Evolutionary conservation across 1,140 invertebrate genomes (phyloP), one percentile per base, ranked within the genome.

Genomic region (Pseudomyrmex cubaensis): DNA sequence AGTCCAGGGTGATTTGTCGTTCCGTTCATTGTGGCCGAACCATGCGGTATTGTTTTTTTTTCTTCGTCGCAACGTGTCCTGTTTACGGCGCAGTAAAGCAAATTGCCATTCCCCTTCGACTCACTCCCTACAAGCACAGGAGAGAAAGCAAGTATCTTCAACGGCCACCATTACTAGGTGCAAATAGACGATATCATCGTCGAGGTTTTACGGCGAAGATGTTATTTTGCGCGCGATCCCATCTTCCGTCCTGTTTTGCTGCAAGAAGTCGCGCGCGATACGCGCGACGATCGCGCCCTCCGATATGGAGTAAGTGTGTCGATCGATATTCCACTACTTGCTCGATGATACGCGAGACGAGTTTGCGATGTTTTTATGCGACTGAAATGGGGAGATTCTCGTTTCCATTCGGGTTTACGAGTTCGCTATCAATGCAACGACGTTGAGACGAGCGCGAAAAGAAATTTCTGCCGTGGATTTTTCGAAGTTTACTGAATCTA

Each of bases 401-500:
- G 74, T 76, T 56, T 76, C 73, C 46, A 64, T 76, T 76, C 22
- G 35, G 44, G 50, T 70, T 70, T 78, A 78, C 35, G 76, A 13
- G 25, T 17, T 59, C 48, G 54, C n/a, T 59, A 35, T n/a, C 20
- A 15, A 12, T 59, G 8, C 20, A 0, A 35, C 35, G n/a, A 52
- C 48, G n/a, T 25, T 5, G 35, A 4, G 46, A 76, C 25, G 9
- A 9, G 17, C 50, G 66, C 52, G 52, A 54, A 15, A 35, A 44
- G 35, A 44, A 78, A 48, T 56, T 69, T 56, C 50, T 67, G 3
- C 2, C 17, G 7, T 46, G 44, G 48, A 72, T 57, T 17, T 59
- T 66, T 44, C 57, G 9, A n/a, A 50, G 10, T 25, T 35, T 62
- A 48, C 56, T 4, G 44, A 52, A 25, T 20, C 22, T 72, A 54